Evolutionary conservation across 2,113 vertebrate genomes (phyloP).

Genomic region (Vidua chalybeata): DNA sequence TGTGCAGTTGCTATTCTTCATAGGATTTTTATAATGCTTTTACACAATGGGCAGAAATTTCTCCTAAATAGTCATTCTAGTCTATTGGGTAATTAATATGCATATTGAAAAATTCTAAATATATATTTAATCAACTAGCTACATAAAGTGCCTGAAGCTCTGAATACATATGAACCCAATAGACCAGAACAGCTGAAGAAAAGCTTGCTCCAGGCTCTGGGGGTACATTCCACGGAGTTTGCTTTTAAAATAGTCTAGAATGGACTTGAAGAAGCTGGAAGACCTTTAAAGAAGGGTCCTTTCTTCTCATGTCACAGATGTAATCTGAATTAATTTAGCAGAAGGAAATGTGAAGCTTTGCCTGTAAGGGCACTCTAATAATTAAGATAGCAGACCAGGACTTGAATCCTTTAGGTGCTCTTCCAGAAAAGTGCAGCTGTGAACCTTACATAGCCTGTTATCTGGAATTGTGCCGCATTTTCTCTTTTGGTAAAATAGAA

Average conservation of each 20-base stretch:
- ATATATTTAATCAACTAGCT: conserved; percentile 70
- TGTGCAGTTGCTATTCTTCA: conserved; percentile 12
- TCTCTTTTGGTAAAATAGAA: not conserved
- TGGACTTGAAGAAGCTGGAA: not conserved
- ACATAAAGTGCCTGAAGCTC: conserved; percentile 33
- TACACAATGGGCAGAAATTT: conserved; percentile 57
- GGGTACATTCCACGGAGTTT: not conserved
- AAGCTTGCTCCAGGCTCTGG: not conserved
- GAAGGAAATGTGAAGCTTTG: not conserved
- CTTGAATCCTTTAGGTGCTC: not conserved
- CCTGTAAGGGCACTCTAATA: not conserved
- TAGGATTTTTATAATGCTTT: conserved; percentile 25
- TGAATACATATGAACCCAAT: not conserved
- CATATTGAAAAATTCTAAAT: conserved; percentile 73
- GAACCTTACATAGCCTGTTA: not conserved
- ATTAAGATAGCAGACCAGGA: not conserved
- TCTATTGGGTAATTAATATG: conserved; percentile 71
- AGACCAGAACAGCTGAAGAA: not conserved
- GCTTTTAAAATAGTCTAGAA: not conserved
- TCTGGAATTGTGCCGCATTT: not conserved
- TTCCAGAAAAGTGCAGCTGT: not conserved
- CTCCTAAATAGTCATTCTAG: conserved; percentile 57
- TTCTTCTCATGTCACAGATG: not conserved
- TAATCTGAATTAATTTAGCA: not conserved
- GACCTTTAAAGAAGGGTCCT: not conserved